Conservation (phyloP, 2,113 vertebrate species). For the Cryptotis parvus region DNA sequence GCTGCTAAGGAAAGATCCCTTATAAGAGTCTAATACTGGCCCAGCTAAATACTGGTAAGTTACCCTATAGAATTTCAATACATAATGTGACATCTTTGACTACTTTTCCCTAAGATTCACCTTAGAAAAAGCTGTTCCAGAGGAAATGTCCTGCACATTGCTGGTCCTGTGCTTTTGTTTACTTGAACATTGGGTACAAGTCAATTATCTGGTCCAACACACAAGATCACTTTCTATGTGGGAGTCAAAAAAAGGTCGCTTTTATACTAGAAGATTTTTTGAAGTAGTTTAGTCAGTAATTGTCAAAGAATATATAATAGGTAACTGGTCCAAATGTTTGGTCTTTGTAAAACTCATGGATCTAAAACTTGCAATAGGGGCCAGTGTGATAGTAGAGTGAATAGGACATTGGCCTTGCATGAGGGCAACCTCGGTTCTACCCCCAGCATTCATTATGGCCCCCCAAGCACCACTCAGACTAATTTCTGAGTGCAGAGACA, state of each 20-base stretch:
- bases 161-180: background rate
- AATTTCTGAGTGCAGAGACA: too few relatives aligned
- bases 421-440: too few relatives aligned
- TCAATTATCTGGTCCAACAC: background rate
- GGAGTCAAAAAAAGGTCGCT: too few relatives aligned
- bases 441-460: too few relatives aligned
- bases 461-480: too few relatives aligned
- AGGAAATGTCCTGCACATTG: accelerated
- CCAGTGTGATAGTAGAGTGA: too few relatives aligned
- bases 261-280: background rate
- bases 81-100: background rate
- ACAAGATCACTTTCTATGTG: background rate
- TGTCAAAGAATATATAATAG: background rate
- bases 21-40: background rate
- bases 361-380: background rate
- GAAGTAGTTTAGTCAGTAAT: background rate
- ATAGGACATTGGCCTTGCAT: too few relatives aligned
- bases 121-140: background rate
- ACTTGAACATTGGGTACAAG: background rate
- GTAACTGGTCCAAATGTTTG: background rate
- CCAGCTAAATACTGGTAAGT: background rate
- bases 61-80: background rate
- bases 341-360: background rate
- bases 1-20: background rate
- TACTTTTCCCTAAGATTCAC: background rate